Conservation (phyloP, 2,113 vertebrate species). For the Oxyura jamaicensis region DNA sequence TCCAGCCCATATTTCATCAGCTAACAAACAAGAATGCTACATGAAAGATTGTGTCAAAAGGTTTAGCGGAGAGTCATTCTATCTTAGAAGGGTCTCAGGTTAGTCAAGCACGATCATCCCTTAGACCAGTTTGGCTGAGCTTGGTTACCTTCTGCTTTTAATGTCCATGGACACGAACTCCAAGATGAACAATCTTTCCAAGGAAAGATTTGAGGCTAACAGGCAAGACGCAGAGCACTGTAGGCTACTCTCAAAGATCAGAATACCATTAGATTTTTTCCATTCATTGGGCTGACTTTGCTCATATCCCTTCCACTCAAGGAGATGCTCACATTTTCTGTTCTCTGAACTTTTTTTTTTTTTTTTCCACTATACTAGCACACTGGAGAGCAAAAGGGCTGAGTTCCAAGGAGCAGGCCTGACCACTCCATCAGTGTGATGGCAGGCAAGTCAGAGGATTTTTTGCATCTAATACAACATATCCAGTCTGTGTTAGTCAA, state of each 20-base stretch:
- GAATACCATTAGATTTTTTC: background rate
- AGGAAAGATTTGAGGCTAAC: background rate
- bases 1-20: background rate
- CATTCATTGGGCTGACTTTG: background rate
- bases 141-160: background rate
- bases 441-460: background rate
- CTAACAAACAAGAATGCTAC: background rate
- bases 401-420: background rate
- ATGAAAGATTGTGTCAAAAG: background rate
- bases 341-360: background rate
- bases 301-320: background rate
- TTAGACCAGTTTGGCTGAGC: background rate
- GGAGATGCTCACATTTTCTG: background rate
- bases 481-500: background rate
- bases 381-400: background rate
- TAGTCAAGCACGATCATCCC: background rate
- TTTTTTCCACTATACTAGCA: background rate
- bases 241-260: background rate
- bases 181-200: background rate
- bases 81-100: background rate
- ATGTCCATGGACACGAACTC: background rate
- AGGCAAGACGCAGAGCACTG: too few relatives aligned
- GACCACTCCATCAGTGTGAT: background rate
- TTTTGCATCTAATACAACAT: background rate
- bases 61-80: background rate